Percentiles rank a stretch among this genome's conserved stretches.
Evolutionary conservation across 2,113 vertebrate species (phyloP).

Genomic region (Lasiurus borealis): DNA sequence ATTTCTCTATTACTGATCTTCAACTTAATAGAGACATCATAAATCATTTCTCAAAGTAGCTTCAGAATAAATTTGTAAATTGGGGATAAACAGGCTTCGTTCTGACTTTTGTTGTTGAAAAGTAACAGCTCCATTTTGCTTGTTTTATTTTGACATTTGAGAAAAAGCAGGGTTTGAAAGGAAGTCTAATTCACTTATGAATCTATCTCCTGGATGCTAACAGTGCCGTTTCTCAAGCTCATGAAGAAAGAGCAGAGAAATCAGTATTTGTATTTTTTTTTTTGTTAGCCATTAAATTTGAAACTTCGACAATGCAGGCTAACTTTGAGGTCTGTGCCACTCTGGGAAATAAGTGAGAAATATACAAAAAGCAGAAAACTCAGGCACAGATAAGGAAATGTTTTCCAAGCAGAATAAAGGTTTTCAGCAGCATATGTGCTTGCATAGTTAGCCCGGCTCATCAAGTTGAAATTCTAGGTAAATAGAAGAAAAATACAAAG

Average conservation of each 20-base stretch:
- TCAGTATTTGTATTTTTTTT: background rate
- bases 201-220: background rate
- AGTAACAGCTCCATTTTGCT: slow-evolving; percentile 54
- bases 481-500: slow-evolving; percentile 38
- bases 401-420: slow-evolving; percentile 9
- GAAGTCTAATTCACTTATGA: slow-evolving; percentile 41
- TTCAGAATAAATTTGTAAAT: slow-evolving; percentile 59
- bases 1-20: slow-evolving; percentile 7
- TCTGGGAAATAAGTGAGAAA: slow-evolving; percentile 3
- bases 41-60: background rate
- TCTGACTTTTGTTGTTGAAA: slow-evolving; percentile 71
- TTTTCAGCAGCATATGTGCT: background rate
- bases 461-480: slow-evolving; percentile 33
- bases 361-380: slow-evolving; percentile 5
- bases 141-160: slow-evolving; percentile 47
- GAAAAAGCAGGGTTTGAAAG: background rate
- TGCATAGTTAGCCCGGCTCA: background rate
- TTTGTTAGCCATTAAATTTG: slow-evolving; percentile 21
- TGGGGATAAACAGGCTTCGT: slow-evolving; percentile 62
- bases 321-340: slow-evolving; percentile 37
- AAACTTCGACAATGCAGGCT: slow-evolving; percentile 25
- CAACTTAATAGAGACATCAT: background rate
- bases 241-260: slow-evolving; percentile 64
- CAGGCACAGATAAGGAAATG: background rate
- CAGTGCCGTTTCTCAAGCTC: background rate